Percentiles rank a stretch among this genome's conserved stretches.
phyloP scores from a whole-genome alignment of 2,888 invertebrate genomes.

The Oxystoma pomonae region DNA sequence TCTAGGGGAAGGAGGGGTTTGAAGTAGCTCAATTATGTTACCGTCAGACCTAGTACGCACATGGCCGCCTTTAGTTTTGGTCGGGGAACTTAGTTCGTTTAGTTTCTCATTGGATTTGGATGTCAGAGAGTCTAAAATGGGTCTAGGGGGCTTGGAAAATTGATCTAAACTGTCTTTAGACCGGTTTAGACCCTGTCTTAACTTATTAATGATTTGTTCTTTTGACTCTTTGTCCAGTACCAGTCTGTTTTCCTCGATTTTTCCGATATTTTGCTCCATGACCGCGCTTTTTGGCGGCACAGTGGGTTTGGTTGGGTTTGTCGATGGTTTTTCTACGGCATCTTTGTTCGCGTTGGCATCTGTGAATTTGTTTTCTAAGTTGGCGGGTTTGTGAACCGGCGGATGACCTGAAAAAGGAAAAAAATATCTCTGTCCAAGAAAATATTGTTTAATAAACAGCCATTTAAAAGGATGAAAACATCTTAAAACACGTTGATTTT shows the following conservation, averaged over 20 bases:
- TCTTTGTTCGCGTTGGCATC: conserved; percentile 37
- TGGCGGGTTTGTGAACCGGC: conserved; percentile 9
- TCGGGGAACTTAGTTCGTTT: conserved; percentile 35
- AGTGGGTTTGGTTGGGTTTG: conserved; percentile 35
- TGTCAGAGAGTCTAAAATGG: conserved; percentile 4
- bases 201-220: not conserved
- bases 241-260: conserved; percentile 20
- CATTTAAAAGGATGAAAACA: too few relatives aligned
- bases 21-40: conserved; percentile 41
- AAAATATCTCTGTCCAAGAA: too few relatives aligned
- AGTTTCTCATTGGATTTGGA: conserved; percentile 26
- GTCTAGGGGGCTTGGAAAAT: not conserved
- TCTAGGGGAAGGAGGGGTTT: conserved; percentile 40
- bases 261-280: conserved; percentile 10
- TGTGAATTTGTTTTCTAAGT: conserved; percentile 35
- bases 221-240: not conserved
- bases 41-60: conserved; percentile 47
- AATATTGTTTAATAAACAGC: too few relatives aligned
- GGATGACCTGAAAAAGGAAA: conserved; percentile 15
- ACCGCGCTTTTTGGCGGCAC: conserved; percentile 36
- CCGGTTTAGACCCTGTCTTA: not conserved
- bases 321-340: not conserved
- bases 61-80: conserved; percentile 43
- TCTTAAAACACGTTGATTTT: too few relatives aligned
- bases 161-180: not conserved